Conservation (phyloP, 1,140 invertebrate species). For the Meteorus sp. region DNA sequence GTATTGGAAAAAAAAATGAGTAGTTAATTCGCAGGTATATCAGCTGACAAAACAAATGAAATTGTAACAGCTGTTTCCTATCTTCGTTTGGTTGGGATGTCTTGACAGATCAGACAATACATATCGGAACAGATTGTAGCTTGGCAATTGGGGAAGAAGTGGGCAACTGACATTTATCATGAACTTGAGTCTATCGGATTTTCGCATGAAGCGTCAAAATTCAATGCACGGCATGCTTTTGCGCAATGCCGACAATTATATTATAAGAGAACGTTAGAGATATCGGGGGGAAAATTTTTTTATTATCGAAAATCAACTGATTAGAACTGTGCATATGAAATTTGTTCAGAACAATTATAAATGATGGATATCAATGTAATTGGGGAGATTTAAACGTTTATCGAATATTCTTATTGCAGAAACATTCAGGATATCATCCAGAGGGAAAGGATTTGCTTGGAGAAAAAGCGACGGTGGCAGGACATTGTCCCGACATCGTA, state of each 20-base stretch:
- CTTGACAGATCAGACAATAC: too few species aligned
- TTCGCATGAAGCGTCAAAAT: neutral
- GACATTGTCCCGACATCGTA: slow-evolving; percentile 46
- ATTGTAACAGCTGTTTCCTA: too few species aligned
- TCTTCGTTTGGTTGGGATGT: too few species aligned
- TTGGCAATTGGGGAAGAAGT: neutral
- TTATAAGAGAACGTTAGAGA: neutral
- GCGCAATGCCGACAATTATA: neutral
- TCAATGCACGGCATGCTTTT: neutral
- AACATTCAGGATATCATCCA: slow-evolving; percentile 61
- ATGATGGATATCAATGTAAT: too few species aligned
- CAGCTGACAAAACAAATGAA: neutral
- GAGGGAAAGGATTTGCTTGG: slow-evolving; percentile 58
- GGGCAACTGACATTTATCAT: neutral
- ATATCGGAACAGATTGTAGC: neutral
- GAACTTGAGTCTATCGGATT: slow-evolving; percentile 1
- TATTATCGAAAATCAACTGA: too few species aligned
- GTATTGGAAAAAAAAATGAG: neutral
- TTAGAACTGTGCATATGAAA: too few species aligned
- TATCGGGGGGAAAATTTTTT: too few species aligned
- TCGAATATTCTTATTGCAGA: slow-evolving; percentile 41
- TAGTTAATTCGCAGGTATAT: neutral
- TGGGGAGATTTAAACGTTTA: neutral
- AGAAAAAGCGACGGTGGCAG: slow-evolving; percentile 56
- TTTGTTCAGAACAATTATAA: too few species aligned